Base-by-base conservation (phyloP, 2,888 invertebrate species). In the Scaptomyza polygonia region DNA sequence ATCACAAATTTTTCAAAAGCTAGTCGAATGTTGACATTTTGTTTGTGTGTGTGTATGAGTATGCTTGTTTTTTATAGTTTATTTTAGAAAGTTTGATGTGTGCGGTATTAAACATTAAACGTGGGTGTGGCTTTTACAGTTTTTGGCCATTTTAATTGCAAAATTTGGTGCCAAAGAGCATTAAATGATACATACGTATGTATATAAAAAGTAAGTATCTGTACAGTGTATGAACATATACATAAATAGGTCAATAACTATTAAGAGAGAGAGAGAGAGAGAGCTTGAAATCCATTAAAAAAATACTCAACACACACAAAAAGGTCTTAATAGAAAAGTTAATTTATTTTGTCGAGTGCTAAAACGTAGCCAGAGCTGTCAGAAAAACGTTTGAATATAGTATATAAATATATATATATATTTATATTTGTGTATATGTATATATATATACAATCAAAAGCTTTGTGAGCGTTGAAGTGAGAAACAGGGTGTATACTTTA, bases 21-120 rank as follows among this genome's bases (percentile, higher is more conserved):
- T 67, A 70, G 70, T 81, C 81, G 67, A 73, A 73, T 84, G 73
- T 76, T 80, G 85, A 80, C 80, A 80, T 81, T 84, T 74, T 79
- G 57, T 34, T 18, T 78, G 8, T 32, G 48, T 79, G 39, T 79
- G 57, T 34, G 21, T 49, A 27, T 48, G n/a, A n/a, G n/a, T n/a
- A n/a, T n/a, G n/a, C n/a, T n/a, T n/a, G 12, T 51, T 53, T 36
- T 54, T 27, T 4, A 5, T 53, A 44, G 11, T 51, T 44, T 39
- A 36, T 42, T 51, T 55, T 65, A 53, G n/a, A 51, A 77, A 63
- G 65, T 78, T 70, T 70, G 48, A 51, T 77, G 62, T 76, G 53
- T 78, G 72, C 18, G 68, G 67, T 45, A 45, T 64, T 72, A 48
- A 54, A 62, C 30, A 42, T 67, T 57, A 29, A 54, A 49, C 59